phyloP scores from a whole-genome alignment of 2,113 vertebrate species.

The Myrmecobius fasciatus region DNA sequence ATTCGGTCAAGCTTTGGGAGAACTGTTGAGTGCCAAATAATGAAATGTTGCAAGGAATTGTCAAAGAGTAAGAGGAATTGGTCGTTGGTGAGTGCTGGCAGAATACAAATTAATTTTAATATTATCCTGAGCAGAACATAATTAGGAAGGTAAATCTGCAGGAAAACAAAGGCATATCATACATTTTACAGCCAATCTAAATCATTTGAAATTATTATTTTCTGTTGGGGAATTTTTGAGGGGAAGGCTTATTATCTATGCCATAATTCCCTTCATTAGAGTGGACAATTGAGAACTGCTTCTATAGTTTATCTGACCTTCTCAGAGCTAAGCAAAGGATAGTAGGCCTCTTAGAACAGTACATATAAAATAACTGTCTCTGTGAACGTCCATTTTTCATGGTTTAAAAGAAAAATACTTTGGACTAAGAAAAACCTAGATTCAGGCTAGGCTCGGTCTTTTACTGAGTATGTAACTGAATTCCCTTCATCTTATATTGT shows the following conservation, averaged over 20 bases:
- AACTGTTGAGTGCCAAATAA: background rate
- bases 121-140: constrained; percentile 30
- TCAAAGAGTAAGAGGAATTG: background rate
- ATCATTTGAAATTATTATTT: background rate
- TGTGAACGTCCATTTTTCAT: background rate
- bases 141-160: background rate
- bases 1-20: background rate
- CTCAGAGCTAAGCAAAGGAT: background rate
- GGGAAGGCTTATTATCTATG: background rate
- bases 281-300: background rate
- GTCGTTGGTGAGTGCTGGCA: background rate
- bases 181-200: background rate
- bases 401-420: background rate
- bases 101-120: constrained; percentile 20
- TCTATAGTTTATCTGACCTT: background rate
- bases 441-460: background rate
- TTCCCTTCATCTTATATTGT: background rate
- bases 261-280: background rate
- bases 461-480: background rate
- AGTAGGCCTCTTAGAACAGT: background rate
- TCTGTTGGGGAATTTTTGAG: background rate
- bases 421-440: background rate
- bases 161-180: background rate
- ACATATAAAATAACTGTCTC: background rate
- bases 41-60: background rate